phyloP scores from a whole-genome alignment of 2,888 invertebrate genomes.

The Dimorphilus gyrociliatus region DNA sequence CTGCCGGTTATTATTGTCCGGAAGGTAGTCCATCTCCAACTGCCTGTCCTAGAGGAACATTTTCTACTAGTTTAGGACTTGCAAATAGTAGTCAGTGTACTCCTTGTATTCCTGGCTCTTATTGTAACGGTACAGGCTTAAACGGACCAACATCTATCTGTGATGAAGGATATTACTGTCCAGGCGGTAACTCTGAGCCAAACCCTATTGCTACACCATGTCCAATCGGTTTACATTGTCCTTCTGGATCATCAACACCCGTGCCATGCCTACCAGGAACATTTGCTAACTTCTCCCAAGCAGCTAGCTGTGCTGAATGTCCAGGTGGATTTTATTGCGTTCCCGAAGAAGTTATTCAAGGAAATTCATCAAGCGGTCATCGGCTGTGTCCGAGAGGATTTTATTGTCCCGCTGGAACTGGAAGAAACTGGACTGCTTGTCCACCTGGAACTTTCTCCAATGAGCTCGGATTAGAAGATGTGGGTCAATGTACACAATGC shows the following conservation, averaged over 20 bases:
- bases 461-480: constrained; percentile 17
- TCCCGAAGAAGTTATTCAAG: constrained; percentile 24
- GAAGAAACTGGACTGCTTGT: constrained; percentile 25
- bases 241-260: constrained; percentile 19
- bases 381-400: constrained; percentile 25
- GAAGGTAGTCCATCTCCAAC: constrained; percentile 17
- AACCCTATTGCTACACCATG: constrained; percentile 24
- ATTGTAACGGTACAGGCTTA: constrained; percentile 30
- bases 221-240: constrained; percentile 30
- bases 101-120: constrained; percentile 24
- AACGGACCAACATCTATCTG: constrained; percentile 20
- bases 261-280: constrained; percentile 26
- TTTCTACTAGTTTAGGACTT: constrained; percentile 19
- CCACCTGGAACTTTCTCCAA: constrained; percentile 29
- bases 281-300: constrained; percentile 27
- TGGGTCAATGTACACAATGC: constrained; percentile 4
- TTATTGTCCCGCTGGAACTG: constrained; percentile 28
- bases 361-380: constrained; percentile 23
- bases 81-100: constrained; percentile 19
- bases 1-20: constrained; percentile 22
- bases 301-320: constrained; percentile 19
- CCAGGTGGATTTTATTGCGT: constrained; percentile 31
- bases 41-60: constrained; percentile 22
- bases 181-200: constrained; percentile 21
- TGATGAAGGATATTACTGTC: constrained; percentile 31